Evolutionary conservation across 2,797 vertebrate genomes (phyloP).

Genomic region (Crax fasciolata): DNA sequence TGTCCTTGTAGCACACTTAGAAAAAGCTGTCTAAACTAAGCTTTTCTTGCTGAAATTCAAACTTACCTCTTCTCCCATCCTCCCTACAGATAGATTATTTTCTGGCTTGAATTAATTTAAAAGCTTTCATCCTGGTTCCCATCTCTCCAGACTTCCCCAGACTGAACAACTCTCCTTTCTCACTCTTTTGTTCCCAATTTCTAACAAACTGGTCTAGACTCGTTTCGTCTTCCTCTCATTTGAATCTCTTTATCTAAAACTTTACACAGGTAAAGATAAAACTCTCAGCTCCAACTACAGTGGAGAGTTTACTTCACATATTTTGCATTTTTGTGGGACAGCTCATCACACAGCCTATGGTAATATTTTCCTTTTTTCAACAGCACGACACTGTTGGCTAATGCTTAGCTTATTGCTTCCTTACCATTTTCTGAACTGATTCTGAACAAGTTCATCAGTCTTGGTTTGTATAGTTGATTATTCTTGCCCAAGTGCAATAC

Average conservation of each 20-base stretch:
- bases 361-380: background rate
- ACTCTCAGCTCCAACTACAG: background rate
- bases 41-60: background rate
- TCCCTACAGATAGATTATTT: background rate
- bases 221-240: background rate
- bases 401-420: background rate
- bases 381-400: background rate
- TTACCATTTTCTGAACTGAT: background rate
- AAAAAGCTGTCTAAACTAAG: background rate
- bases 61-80: background rate
- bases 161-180: background rate
- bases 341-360: background rate
- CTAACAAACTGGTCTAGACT: background rate
- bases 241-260: background rate
- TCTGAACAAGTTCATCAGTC: background rate
- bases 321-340: background rate
- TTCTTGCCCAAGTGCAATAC: background rate
- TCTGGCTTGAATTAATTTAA: background rate
- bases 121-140: accelerated
- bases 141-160: background rate
- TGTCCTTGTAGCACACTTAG: background rate
- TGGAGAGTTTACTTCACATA: background rate
- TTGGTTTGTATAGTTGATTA: background rate
- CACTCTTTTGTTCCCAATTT: background rate
- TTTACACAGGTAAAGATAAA: background rate